Evolutionary conservation across 2,113 vertebrate genomes (phyloP), one percentile per base, ranked within the genome.

Genomic region (Suncus etruscus): DNA sequence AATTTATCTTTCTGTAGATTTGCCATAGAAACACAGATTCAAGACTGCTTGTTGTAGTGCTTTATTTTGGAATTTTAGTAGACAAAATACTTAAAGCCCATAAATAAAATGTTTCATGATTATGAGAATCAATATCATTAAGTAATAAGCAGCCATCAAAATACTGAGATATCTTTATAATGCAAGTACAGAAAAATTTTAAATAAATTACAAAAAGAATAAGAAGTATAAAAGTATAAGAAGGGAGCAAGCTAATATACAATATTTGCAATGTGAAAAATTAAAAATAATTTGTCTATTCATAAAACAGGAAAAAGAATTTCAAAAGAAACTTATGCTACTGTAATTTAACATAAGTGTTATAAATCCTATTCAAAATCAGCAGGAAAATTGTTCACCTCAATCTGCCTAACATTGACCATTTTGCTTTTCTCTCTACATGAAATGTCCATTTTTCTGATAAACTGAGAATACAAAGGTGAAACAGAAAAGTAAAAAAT

Each of bases 41-140:
- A 86, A 72, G 58, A 12, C 12, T 83, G 14, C 54, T 72, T 65
- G 58, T 51, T 72, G 12, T 4, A 75, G 39, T 16, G 66, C 16
- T 92, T 92, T 89, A 80, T 61, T 96, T 76, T 91, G 88, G 48
- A 69, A 80, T 79, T 86, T 45, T 3, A 84, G 50, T 50, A 65
- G 50, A 76, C 48, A 66, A 66, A 91, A 70, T 63, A 48, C n/a
- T 77, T 58, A 83, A 69, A 76, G 45, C 1, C 6, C 2, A 66
- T 18, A n/a, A 76, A 12, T 8, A 50, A 58, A 25, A 76, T 92
- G 61, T 27, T 54, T 29, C 58, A 39, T 51, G 83, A 27, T n/a
- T 24, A 32, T 39, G 1, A 74, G 29, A 48, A 68, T 65, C 27
- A 3, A 66, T 73, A 51, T 14, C 18, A 39, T 82, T 22, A 47